A percentile compares a stretch with the other conserved stretches of the same genome.
Conservation (phyloP, 1,140 invertebrate genomes). For the Euura saliciscinereae region DNA sequence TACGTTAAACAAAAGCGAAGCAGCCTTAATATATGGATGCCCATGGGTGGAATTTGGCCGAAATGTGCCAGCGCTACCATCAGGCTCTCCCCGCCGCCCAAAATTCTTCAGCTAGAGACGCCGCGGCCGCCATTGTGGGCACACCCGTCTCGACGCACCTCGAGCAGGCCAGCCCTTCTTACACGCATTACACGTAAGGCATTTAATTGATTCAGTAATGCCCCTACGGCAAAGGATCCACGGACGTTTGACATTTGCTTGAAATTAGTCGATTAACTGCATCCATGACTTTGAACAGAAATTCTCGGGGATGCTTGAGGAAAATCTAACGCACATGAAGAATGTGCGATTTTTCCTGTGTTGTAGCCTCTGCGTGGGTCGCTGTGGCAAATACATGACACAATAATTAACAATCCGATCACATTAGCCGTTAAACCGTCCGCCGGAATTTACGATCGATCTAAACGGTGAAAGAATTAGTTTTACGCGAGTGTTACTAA, state of each 20-base stretch:
- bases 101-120: conserved; percentile 53
- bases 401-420: background rate
- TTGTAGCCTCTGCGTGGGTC: too few relatives aligned
- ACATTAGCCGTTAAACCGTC: background rate
- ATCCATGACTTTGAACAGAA: background rate
- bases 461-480: background rate
- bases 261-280: background rate
- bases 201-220: conserved; percentile 5
- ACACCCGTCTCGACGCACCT: conserved; percentile 53
- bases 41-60: conserved; percentile 62
- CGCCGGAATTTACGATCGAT: background rate
- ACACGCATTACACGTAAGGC: conserved; percentile 59
- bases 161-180: conserved; percentile 51
- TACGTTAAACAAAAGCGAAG: conserved; percentile 51
- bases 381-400: background rate
- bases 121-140: conserved; percentile 43
- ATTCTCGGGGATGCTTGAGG: background rate
- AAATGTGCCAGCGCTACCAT: conserved; percentile 62
- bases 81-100: conserved; percentile 53
- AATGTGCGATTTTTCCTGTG: background rate
- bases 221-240: background rate
- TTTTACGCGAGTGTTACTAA: background rate
- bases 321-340: background rate
- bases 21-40: conserved; percentile 61
- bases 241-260: too few relatives aligned